Conservation (phyloP, 2,797 vertebrate species). For the Oreochromis mossambicus region DNA sequence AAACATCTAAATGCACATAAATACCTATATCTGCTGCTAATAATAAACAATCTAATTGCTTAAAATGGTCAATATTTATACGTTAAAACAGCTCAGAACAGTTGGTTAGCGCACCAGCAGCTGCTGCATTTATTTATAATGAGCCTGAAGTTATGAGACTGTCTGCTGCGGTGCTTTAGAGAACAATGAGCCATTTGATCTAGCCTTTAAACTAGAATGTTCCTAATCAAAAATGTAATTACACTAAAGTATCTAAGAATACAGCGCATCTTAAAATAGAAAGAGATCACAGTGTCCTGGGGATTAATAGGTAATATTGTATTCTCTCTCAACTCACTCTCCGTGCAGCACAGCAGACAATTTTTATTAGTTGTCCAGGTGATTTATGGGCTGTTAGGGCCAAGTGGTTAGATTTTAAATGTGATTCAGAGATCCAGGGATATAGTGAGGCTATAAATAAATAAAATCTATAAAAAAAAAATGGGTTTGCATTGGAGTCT, state of each 20-base stretch:
- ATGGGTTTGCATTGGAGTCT: neutral
- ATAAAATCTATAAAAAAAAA: neutral
- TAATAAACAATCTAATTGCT: neutral
- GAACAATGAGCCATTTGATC: constrained; percentile 2
- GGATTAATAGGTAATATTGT: constrained; percentile 26
- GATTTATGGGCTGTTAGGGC: constrained; percentile 14
- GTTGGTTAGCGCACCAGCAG: neutral
- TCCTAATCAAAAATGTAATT: constrained; percentile 35
- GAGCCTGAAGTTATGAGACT: neutral
- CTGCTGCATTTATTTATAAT: neutral
- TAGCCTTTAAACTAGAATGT: constrained; percentile 22
- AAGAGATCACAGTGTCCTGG: constrained; percentile 14
- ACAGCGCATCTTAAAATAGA: constrained; percentile 33
- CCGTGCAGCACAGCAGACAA: neutral
- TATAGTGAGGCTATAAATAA: neutral
- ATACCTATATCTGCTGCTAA: neutral
- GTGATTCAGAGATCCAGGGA: constrained; percentile 1
- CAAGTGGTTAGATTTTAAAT: constrained; percentile 9
- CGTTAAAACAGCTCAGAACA: neutral
- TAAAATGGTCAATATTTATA: neutral
- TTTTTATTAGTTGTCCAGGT: constrained; percentile 1
- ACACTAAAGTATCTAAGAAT: constrained; percentile 19
- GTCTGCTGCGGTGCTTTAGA: neutral
- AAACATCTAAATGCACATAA: neutral
- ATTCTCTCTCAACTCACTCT: neutral